phyloP scores from a whole-genome alignment of 2,888 invertebrate species.

The Eupithecia vulgata region DNA sequence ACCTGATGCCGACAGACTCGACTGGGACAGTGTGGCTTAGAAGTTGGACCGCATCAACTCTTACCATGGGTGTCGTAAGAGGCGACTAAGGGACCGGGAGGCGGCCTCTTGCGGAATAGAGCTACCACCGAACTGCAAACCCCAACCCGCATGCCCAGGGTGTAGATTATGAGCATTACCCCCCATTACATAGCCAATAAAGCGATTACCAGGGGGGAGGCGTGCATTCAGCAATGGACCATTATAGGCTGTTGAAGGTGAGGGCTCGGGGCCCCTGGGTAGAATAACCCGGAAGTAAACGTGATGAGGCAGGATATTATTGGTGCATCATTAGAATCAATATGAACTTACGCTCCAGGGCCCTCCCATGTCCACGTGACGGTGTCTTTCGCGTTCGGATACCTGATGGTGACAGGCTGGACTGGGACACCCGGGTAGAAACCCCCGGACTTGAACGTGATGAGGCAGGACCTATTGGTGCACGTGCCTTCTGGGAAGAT shows the following conservation, averaged over 20 bases:
- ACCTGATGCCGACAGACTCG: slow-evolving; percentile 96
- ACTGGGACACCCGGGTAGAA: slow-evolving; percentile 98
- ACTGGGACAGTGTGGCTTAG: slow-evolving; percentile 87
- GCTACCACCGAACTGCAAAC: no score
- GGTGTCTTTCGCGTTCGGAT: slow-evolving; percentile 94
- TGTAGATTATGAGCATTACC: no score
- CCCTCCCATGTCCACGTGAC: slow-evolving; percentile 98
- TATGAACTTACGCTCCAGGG: slow-evolving; percentile 92
- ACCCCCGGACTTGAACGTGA: slow-evolving; percentile 95
- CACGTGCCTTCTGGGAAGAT: slow-evolving; percentile 99
- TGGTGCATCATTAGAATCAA: slow-evolving; percentile 86
- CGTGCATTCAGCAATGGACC: no score
- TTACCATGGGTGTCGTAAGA: no score
- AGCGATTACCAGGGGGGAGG: no score
- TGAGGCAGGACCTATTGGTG: slow-evolving; percentile 95
- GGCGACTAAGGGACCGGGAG: no score
- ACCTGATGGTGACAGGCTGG: slow-evolving; percentile 96
- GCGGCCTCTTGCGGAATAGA: no score
- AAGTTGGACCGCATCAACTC: no score
- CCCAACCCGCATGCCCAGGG: no score
- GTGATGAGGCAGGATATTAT: slow-evolving; percentile 95
- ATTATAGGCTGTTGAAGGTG: no score
- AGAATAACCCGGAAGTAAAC: slow-evolving; percentile 96
- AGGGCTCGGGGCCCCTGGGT: slow-evolving; percentile 86
- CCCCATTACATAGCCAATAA: no score